phyloP scores from a whole-genome alignment of 2,888 invertebrate genomes.

The Melinopterus prodromus region DNA sequence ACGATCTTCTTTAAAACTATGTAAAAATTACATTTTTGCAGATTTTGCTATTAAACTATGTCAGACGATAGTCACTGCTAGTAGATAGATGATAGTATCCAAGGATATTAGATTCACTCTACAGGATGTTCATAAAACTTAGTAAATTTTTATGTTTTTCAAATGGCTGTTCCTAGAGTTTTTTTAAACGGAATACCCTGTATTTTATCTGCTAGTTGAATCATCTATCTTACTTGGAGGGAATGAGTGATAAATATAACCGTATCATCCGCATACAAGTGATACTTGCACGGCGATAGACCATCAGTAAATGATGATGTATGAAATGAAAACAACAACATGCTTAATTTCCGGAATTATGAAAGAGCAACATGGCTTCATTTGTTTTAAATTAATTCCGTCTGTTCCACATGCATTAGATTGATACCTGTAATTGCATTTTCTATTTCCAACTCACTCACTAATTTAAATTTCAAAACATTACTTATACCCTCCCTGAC shows the following conservation, averaged over 20 bases:
- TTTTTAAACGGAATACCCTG: too few relatives aligned
- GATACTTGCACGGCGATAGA: neutral
- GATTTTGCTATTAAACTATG: too few relatives aligned
- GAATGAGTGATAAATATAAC: constrained; percentile 5
- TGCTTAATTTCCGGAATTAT: constrained; percentile 16
- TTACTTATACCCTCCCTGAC: neutral
- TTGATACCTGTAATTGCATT: too few relatives aligned
- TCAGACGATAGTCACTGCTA: too few relatives aligned
- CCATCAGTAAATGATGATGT: neutral
- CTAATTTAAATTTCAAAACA: constrained; percentile 16
- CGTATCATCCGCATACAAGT: constrained; percentile 11
- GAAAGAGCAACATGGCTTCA: constrained; percentile 20
- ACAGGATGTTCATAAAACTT: too few relatives aligned
- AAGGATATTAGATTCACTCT: too few relatives aligned
- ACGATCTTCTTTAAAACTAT: too few relatives aligned
- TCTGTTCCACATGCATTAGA: constrained; percentile 12
- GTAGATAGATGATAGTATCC: too few relatives aligned
- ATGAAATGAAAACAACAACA: constrained; percentile 7
- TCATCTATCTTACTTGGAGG: neutral
- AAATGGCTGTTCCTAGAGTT: too few relatives aligned
- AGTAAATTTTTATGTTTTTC: too few relatives aligned
- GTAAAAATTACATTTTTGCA: too few relatives aligned
- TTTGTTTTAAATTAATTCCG: constrained; percentile 17
- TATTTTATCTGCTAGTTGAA: too few relatives aligned
- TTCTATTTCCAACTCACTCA: neutral